Conservation (phyloP, 2,888 invertebrate genomes). For the Hemistola chrysoprasaria region DNA sequence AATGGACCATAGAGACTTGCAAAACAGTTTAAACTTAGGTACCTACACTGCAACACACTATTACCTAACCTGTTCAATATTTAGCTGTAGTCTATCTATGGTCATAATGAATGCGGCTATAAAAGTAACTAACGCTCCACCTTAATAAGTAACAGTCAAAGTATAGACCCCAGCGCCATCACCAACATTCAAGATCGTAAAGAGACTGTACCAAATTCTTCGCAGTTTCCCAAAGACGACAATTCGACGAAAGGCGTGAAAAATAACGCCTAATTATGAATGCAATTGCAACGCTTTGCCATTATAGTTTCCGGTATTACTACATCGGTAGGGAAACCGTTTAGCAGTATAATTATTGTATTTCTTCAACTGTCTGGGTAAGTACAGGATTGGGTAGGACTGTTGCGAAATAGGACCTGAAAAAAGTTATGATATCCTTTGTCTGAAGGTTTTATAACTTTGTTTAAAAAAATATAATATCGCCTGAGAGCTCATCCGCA, state of each 20-base stretch:
- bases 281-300: conserved; percentile 8
- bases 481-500: no score
- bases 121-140: no score
- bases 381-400: not conserved
- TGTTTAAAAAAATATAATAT: no score
- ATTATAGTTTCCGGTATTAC: conserved; percentile 13
- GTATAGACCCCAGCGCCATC: no score
- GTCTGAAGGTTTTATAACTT: no score
- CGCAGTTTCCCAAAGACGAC: conserved; percentile 17
- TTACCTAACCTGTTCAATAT: not conserved
- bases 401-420: no score
- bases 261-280: conserved; percentile 23
- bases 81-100: no score
- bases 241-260: conserved; percentile 18
- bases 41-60: conserved; percentile 1
- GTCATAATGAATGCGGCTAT: no score
- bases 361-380: conserved; percentile 8
- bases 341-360: not conserved
- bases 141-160: no score
- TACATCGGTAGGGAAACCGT: conserved; percentile 9
- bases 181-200: no score
- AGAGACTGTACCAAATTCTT: conserved; percentile 8
- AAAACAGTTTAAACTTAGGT: conserved; percentile 3
- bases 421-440: no score
- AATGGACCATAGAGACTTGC: conserved; percentile 15